phyloP scores from a whole-genome alignment of 2,888 invertebrate species.

The Dynastes grantii region DNA sequence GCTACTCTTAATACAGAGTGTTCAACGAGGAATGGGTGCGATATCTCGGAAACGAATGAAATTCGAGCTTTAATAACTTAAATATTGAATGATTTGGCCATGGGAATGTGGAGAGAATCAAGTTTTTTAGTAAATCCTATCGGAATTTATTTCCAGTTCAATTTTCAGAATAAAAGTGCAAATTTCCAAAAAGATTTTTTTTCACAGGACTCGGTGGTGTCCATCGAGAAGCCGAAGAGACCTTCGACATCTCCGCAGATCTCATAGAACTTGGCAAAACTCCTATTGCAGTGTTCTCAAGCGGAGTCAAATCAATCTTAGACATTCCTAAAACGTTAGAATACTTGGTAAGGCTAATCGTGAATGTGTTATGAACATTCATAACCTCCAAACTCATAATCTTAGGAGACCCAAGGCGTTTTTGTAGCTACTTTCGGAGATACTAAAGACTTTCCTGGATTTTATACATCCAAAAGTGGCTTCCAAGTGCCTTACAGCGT shows the following conservation, averaged over 20 bases:
- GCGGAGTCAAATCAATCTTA: constrained; percentile 97
- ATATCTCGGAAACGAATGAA: too few relatives aligned
- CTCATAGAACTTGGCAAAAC: constrained; percentile 91
- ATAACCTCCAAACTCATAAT: constrained; percentile 30
- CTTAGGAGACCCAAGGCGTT: constrained; percentile 95
- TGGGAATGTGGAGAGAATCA: too few relatives aligned
- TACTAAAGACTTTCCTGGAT: constrained; percentile 90
- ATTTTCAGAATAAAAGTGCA: too few relatives aligned
- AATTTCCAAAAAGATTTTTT: too few relatives aligned
- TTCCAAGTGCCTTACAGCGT: constrained; percentile 82
- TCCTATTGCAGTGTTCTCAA: constrained; percentile 92
- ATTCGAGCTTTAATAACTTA: too few relatives aligned
- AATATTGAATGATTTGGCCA: too few relatives aligned
- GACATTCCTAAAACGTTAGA: constrained; percentile 96
- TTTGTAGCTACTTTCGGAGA: constrained; percentile 86
- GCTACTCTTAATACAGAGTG: too few relatives aligned
- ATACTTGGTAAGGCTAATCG: constrained; percentile 79
- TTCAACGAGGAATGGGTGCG: too few relatives aligned
- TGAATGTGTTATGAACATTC: too few relatives aligned
- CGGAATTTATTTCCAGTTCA: too few relatives aligned
- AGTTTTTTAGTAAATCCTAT: too few relatives aligned
- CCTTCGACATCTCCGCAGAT: constrained; percentile 96
- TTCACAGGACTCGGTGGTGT: constrained; percentile 87
- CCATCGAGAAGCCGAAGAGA: constrained; percentile 89
- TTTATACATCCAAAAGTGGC: constrained; percentile 88